phyloP scores from a whole-genome alignment of 2,888 invertebrate genomes.

The Hyalella azteca region DNA sequence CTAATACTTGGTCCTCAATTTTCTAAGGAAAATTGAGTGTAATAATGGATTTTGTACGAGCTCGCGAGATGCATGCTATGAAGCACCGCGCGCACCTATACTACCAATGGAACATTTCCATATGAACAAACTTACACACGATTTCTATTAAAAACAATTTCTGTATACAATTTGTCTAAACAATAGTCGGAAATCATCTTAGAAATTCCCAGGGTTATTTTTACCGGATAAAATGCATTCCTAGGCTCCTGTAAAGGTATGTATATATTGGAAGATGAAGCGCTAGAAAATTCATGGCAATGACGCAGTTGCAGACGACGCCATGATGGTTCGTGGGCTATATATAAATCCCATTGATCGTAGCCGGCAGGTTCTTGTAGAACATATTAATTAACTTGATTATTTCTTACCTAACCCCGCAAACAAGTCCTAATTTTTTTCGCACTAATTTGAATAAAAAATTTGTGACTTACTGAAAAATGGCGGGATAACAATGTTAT shows the following conservation, averaged over 20 bases:
- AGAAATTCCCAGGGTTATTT: too few relatives aligned
- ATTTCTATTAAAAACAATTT: background rate
- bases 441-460: too few relatives aligned
- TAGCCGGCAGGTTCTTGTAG: background rate
- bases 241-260: too few relatives aligned
- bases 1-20: background rate
- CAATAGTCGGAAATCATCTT: background rate
- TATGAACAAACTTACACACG: constrained; percentile 21
- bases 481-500: too few relatives aligned
- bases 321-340: constrained; percentile 33
- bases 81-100: constrained; percentile 13
- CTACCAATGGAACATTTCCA: constrained; percentile 31
- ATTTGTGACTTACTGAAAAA: too few relatives aligned
- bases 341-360: constrained; percentile 31
- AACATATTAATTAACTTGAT: too few relatives aligned
- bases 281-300: constrained; percentile 29
- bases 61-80: background rate
- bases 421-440: too few relatives aligned
- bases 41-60: constrained; percentile 13
- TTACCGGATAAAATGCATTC: too few relatives aligned
- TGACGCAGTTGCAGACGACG: constrained; percentile 33
- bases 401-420: too few relatives aligned
- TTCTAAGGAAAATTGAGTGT: background rate
- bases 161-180: background rate
- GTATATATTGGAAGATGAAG: constrained; percentile 22